Conservation (phyloP, 1,140 invertebrate species). For the Drosophila neocordata region DNA sequence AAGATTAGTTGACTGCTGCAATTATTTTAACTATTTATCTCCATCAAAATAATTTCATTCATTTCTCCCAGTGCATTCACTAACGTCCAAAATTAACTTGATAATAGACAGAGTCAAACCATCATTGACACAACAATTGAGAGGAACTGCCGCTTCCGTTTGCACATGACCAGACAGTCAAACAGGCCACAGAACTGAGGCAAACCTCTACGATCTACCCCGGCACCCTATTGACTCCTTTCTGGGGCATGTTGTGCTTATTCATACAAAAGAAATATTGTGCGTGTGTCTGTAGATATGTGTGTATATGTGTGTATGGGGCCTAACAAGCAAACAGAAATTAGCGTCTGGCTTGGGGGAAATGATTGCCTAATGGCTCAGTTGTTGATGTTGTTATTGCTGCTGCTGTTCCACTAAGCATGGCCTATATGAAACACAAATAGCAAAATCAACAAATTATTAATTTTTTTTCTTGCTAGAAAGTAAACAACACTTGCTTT, state of each 20-base stretch:
- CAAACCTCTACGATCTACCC: neutral
- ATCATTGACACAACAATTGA: slow-evolving; percentile 55
- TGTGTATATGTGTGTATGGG: slow-evolving; percentile 3
- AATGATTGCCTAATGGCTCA: slow-evolving; percentile 38
- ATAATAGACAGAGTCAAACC: slow-evolving; percentile 48
- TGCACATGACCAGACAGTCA: slow-evolving; percentile 33
- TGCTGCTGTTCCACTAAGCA: neutral
- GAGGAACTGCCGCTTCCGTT: slow-evolving; percentile 48
- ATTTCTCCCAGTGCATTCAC: neutral
- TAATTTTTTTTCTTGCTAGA: slow-evolving; percentile 21
- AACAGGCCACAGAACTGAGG: neutral
- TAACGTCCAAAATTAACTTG: slow-evolving; percentile 28
- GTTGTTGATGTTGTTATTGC: neutral
- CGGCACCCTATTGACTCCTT: neutral
- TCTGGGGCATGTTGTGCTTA: slow-evolving; percentile 3
- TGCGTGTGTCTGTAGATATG: slow-evolving; percentile 17
- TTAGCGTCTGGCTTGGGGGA: slow-evolving; percentile 37
- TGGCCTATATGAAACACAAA: slow-evolving; percentile 14
- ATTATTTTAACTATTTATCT: neutral
- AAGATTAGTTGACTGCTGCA: too few species aligned
- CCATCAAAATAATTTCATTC: neutral
- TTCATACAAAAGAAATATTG: neutral
- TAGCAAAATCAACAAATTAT: slow-evolving; percentile 51
- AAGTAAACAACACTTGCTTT: slow-evolving; percentile 25
- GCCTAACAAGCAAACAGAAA: slow-evolving; percentile 43